Evolutionary conservation across 2,888 invertebrate species (phyloP), one percentile per base, ranked within the genome.

Genomic region (Vandiemenella viatica): DNA sequence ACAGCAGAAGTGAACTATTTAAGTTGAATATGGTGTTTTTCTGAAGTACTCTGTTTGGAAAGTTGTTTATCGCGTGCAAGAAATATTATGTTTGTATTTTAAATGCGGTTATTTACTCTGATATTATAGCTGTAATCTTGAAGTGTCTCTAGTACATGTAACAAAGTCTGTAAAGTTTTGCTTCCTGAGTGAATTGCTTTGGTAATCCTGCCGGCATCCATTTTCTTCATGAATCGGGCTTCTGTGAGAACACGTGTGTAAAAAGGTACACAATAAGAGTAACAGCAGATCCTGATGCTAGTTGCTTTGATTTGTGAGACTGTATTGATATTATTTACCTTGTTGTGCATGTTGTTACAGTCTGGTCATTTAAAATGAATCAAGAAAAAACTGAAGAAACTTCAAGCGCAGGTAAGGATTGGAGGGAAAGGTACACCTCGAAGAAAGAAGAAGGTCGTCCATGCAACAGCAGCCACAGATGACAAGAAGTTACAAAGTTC

Each of bases 401-500:
- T 95, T 63, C 89, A 92, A 70, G 83, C 87, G 56, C 90, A 92
- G 75, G 91, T 96, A 59, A 83, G 96, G 68, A 96, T 96, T 70
- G 96, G 96, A 65, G 96, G 96, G 63, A 96, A 96, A 82, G 98
- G 98, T 62, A 95, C 96, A 64, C 95, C 96, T 56, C 80, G 98
- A 62, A 88, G 98, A 68, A 98, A 98, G 87, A 98, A 97, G 95
- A 98, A 98, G 92, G 96, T 95, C 61, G 92, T 98, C 52, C 97
- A 97, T 69, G 89, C 95, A 62, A 97, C 96, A 55, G 93, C 97
- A 52, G 96, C 96, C 48, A 96, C 96, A 66, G 98, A 99, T 69
- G 98, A 98, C 70, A 98, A 98, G 71, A 98, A 98, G 72, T 72
- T 99, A 61, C 97, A 98, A 68, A 92, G 91, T 60, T 93, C 95